Base-by-base conservation (phyloP, 1,140 invertebrate genomes). In the Argopecten irradians region DNA sequence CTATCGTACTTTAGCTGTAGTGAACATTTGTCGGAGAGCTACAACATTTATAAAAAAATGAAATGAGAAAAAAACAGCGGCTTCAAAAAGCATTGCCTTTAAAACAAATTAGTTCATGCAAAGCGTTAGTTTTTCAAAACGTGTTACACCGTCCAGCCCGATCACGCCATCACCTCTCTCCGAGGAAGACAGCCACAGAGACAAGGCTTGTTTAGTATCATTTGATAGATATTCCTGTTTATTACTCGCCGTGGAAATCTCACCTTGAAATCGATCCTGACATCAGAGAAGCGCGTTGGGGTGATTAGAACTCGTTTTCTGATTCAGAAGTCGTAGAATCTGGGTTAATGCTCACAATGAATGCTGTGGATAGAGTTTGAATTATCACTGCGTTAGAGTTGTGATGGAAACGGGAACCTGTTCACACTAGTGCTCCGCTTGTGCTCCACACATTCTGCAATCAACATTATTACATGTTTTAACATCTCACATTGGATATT, bases 211-310 rank as follows among this genome's bases (percentile, higher is more conserved):
- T n/a, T n/a, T 71, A 28, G 5, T 28, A n/a, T 16, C 55, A 71
- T 71, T 71, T 28, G n/a, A 71, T 71, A 71, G 55, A 71, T 71
- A 71, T 71, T 71, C 55, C 28, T 5, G 16, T 71, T n/a, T 71
- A 28, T 71, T 46, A 19, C 43, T 19, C 43, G 43, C 19, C 19
- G 9, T 19, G n/a, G 55, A 71, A 71, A 71, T 71, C n/a, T 71
- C 55, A 71, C 55, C 55, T 71, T 71, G 55, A 71, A 71, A 71
- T 71, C 55, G 55, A 71, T 71, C n/a, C n/a, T n/a, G 55, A 71
- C 55, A 28, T 71, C n/a, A 11, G 14, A 71, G 5, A n/a, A 28
- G 7, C 55, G n/a, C 22, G 55, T 0, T 71, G 55, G 55, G 55
- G 16, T 28, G 16, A 71, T 28, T 71, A 11, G 5, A 8, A 3